Evolutionary conservation across 2,888 invertebrate species (phyloP), one percentile per base, ranked within the genome.

Genomic region (Yponomeuta plumbellus): DNA sequence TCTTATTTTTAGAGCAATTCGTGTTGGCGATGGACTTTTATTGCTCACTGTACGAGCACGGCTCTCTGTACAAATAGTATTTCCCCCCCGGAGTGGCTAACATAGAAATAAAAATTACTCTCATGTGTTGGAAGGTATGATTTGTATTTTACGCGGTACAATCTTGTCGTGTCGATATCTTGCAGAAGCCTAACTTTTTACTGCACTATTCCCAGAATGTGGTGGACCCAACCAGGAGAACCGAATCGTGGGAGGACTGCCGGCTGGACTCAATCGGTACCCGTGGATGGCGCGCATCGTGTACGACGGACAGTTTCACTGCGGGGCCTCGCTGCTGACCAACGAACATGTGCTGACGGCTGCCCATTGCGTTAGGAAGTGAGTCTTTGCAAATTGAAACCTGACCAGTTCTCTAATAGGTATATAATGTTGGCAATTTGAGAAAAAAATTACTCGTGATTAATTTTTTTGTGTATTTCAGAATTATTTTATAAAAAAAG

Each of bases 221-320:
- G 96, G 97, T 56, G 91, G 95, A 68, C 92, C 95, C 1, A 97
- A 96, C 88, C 96, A 96, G 89, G 96, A 97, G 90, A 96, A 95
- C 80, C 92, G 97, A 73, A 97, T 97, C 71, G 96, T 97, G 67
- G 97, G 97, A 65, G 97, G 97, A 17, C 92, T 94, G 76, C 95
- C 97, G 23, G 95, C 97, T 0, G 95, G 95, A 66, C 92, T 96
- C 44, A 96, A 97, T 86, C 94, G 95, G 72, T 97, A 96, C 83
- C 97, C 97, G 11, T 97, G 97, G 97, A 93, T 97, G 84, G 97
- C 96, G 3, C 92, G 97, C 73, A 92, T 97, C 67, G 95, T 97
- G 17, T 97, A 97, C 81, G 96, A 97, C 77, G 96, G 97, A 0
- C 95, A 95, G 83, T 97, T 97, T 86, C 97, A 97, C 80, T 97